Evolutionary conservation across 2,888 invertebrate genomes (phyloP).

Genomic region (Ctenicera cuprea): DNA sequence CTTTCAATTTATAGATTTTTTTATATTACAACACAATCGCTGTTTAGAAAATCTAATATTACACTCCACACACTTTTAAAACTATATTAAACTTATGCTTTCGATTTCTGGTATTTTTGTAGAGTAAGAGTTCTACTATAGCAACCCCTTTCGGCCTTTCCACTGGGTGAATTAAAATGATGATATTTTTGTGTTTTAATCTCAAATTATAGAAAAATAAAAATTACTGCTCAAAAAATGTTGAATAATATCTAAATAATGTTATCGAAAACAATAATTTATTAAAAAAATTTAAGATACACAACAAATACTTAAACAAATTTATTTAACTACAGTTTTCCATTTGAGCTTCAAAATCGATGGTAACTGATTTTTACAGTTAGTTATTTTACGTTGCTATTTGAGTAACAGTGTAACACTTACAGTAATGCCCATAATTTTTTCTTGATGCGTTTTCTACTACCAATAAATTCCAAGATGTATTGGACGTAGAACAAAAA

Average conservation of each 20-base stretch:
- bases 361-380: slow-evolving; percentile 6
- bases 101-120: too few relatives aligned
- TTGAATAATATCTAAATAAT: not conserved
- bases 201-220: too few relatives aligned
- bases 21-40: too few relatives aligned
- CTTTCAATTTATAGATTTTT: too few relatives aligned
- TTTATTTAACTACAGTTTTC: slow-evolving; percentile 7
- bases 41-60: too few relatives aligned
- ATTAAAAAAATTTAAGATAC: slow-evolving; percentile 27
- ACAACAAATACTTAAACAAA: slow-evolving; percentile 35
- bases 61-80: too few relatives aligned
- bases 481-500: slow-evolving; percentile 12
- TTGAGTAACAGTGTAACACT: not conserved
- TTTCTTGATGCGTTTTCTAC: slow-evolving; percentile 8
- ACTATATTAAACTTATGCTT: too few relatives aligned
- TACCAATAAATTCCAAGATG: not conserved
- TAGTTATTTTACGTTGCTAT: slow-evolving; percentile 6
- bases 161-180: too few relatives aligned
- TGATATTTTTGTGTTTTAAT: too few relatives aligned
- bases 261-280: slow-evolving; percentile 42
- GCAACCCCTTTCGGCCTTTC: too few relatives aligned
- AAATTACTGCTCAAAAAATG: too few relatives aligned
- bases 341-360: slow-evolving; percentile 6
- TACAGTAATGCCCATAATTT: slow-evolving; percentile 41
- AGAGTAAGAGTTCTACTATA: too few relatives aligned